Evolutionary conservation across 2,888 invertebrate genomes (phyloP), one percentile per base, ranked within the genome.

Genomic region (Microchrysa polita): DNA sequence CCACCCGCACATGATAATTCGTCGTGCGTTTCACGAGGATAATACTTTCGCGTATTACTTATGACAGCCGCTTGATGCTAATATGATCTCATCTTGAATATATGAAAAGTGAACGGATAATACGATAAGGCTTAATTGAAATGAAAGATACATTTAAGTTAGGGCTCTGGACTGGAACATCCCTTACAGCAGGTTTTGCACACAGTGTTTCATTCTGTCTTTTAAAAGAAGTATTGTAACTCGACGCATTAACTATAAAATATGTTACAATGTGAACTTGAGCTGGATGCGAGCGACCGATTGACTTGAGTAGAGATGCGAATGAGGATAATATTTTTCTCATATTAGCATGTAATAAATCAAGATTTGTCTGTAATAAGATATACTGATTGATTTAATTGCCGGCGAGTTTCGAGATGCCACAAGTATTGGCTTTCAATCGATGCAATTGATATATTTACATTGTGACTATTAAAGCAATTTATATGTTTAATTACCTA

Each of bases 311-410:
- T n/a, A n/a, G n/a, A 48, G 14, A n/a, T 48, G 12, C 48, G 12
- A n/a, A n/a, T 10, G 16, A n/a, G 48, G 48, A 48, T 48, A 48
- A n/a, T 48, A 48, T 48, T 48, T n/a, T 48, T 48, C 48, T n/a
- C 23, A 59, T 59, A 59, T 23, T 59, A 59, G 12, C 27, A 59
- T 14, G 59, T 59, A 59, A 59, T 59, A 59, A 59, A 59, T 59
- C 59, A 59, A 22, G 59, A 59, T 59, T 59, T 23, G 23, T 34
- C 23, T 59, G 27, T 23, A 59, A 59, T 14, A 59, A 20, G 55
- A 59, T 23, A 59, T 59, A 59, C 23, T 59, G 59, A 59, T 59
- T 59, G 23, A 59, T 59, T 59, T 59, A 59, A 59, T 59, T 23
- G 59, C 5, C 23, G 55, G 55, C 20, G 5, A 59, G 23, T 59